These are phyloP conservation scores for Lamellibrachia luymesi DNA, from an alignment of 1,140 invertebrate species.

Conservation along the genomic window DNA sequence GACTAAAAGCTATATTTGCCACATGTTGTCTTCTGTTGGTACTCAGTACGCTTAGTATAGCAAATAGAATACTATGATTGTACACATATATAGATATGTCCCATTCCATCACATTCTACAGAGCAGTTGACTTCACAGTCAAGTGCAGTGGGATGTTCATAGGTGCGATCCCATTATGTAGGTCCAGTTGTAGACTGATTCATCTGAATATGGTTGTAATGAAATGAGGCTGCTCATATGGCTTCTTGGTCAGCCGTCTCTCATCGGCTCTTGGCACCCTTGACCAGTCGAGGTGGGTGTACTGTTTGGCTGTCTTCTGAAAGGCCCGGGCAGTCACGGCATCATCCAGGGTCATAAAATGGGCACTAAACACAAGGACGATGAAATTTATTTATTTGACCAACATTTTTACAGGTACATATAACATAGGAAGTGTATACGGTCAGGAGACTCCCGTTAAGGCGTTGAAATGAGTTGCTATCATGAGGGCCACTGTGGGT, in stretches of 20 bases:
- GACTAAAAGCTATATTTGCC: not conserved
- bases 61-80: no score
- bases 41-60: not conserved
- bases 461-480: no score
- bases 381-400: no score
- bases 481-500: no score
- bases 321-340: not conserved
- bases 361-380: not conserved
- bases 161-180: not conserved
- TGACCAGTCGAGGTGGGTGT: conserved; percentile 8
- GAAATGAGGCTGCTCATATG: not conserved
- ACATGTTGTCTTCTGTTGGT: not conserved
- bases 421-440: no score
- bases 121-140: not conserved
- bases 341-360: conserved; percentile 8
- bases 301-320: not conserved
- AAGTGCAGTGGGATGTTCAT: not conserved
- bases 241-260: conserved; percentile 63
- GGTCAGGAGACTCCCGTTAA: no score
- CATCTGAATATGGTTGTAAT: not conserved
- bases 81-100: no score
- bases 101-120: not conserved
- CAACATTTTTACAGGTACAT: not conserved
- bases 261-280: conserved; percentile 59
- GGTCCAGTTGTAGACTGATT: not conserved